These are phyloP conservation scores for Eristalis arbustorum DNA, from an alignment of 2,888 invertebrate species.

Conservation along the genomic window DNA sequence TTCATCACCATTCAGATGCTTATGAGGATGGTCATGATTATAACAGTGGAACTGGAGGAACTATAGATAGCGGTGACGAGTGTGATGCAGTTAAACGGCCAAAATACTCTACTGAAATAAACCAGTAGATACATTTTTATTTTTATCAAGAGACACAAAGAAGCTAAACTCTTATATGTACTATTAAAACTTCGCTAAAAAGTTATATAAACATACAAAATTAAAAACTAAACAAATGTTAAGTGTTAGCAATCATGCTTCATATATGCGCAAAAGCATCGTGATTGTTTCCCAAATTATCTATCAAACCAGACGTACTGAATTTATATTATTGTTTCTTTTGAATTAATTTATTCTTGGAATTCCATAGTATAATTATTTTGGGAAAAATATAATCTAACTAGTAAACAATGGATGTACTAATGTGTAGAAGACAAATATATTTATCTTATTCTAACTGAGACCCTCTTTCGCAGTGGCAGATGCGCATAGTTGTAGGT, in stretches of 20 bases:
- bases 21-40: slow-evolving; percentile 79
- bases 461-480: background rate
- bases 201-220: slow-evolving; percentile 72
- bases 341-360: slow-evolving; percentile 30
- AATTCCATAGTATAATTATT: slow-evolving; percentile 39
- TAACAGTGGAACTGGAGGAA: slow-evolving; percentile 77
- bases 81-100: slow-evolving; percentile 78
- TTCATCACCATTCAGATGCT: slow-evolving; percentile 76
- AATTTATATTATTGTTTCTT: slow-evolving; percentile 30
- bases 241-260: slow-evolving; percentile 36
- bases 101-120: slow-evolving; percentile 77
- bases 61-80: slow-evolving; percentile 77
- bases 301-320: slow-evolving; percentile 34
- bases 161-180: slow-evolving; percentile 40
- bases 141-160: slow-evolving; percentile 20
- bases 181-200: slow-evolving; percentile 68
- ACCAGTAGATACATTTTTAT: slow-evolving; percentile 46
- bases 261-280: slow-evolving; percentile 21
- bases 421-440: slow-evolving; percentile 30
- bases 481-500: background rate
- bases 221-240: slow-evolving; percentile 20
- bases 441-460: background rate
- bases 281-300: slow-evolving; percentile 33
- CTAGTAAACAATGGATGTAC: slow-evolving; percentile 18
- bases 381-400: slow-evolving; percentile 3